phyloP scores from a whole-genome alignment of 2,888 invertebrate species.

The Cancer borealis region DNA sequence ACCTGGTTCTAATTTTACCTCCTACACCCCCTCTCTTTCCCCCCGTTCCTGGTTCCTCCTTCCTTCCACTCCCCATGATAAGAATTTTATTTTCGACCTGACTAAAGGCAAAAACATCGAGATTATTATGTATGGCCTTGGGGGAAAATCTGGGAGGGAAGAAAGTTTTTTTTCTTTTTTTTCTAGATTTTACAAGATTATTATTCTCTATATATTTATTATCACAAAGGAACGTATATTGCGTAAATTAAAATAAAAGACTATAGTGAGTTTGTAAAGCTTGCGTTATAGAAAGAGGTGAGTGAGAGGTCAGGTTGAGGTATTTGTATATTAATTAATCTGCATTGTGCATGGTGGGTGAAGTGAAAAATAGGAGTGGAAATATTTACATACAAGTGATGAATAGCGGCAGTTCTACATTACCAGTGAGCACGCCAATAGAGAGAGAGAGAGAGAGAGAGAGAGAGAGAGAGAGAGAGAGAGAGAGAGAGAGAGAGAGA shows the following conservation, averaged over 20 bases:
- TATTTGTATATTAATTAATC: neutral
- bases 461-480: neutral
- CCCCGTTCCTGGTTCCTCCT: neutral
- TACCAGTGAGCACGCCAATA: neutral
- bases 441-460: neutral
- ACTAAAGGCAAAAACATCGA: neutral
- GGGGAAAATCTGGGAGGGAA: neutral
- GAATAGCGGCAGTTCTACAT: neutral
- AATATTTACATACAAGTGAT: neutral
- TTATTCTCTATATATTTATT: neutral
- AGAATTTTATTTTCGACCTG: neutral
- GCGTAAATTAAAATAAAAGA: neutral
- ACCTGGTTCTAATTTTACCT: constrained; percentile 10
- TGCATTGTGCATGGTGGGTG: neutral
- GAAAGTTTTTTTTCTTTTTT: neutral
- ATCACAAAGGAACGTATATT: neutral
- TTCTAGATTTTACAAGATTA: neutral
- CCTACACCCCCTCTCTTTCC: neutral
- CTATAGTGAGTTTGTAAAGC: too few species aligned
- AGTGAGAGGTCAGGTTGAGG: too few species aligned
- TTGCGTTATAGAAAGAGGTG: too few species aligned
- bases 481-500: constrained; percentile 23
- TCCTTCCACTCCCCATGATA: neutral
- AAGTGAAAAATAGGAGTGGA: neutral
- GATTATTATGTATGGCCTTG: neutral